phyloP scores from a whole-genome alignment of 2,113 vertebrate species.

The Saguinus imperator region DNA sequence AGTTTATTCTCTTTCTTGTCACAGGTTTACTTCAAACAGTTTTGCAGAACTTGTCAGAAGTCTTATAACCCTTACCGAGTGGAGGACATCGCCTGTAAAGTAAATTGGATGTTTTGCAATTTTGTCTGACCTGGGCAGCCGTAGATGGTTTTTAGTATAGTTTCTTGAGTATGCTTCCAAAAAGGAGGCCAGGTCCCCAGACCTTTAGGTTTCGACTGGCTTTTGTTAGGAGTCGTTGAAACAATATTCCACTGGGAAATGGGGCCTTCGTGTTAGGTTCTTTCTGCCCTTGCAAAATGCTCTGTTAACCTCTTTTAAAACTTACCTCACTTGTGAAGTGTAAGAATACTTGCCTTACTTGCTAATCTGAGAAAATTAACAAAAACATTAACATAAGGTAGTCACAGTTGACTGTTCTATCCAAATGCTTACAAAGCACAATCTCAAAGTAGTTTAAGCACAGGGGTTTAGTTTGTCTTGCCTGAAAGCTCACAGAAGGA shows the following conservation, averaged over 20 bases:
- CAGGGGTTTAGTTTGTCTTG: neutral
- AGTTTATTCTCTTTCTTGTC: neutral
- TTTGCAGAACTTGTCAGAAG: constrained; percentile 95
- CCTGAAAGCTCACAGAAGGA: neutral
- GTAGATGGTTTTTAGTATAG: neutral
- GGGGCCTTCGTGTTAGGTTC: fast-evolving
- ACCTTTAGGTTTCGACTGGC: neutral
- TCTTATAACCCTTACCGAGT: constrained; percentile 97
- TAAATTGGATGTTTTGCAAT: constrained; percentile 77
- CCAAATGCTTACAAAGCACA: neutral
- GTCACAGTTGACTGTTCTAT: neutral
- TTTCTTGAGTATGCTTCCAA: neutral
- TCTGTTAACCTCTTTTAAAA: neutral
- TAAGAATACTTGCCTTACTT: neutral
- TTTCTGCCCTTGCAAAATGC: neutral
- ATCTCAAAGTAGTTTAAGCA: neutral
- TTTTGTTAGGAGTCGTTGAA: neutral
- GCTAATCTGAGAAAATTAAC: neutral
- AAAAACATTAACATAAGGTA: neutral
- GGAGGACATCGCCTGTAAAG: constrained; percentile 96
- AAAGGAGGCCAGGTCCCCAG: neutral
- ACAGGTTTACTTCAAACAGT: constrained; percentile 98
- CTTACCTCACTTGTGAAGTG: neutral
- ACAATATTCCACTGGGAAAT: neutral
- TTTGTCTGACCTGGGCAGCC: neutral